Conservation (phyloP, 2,797 vertebrate genomes). For the Hyperoplus lanceolatus region DNA sequence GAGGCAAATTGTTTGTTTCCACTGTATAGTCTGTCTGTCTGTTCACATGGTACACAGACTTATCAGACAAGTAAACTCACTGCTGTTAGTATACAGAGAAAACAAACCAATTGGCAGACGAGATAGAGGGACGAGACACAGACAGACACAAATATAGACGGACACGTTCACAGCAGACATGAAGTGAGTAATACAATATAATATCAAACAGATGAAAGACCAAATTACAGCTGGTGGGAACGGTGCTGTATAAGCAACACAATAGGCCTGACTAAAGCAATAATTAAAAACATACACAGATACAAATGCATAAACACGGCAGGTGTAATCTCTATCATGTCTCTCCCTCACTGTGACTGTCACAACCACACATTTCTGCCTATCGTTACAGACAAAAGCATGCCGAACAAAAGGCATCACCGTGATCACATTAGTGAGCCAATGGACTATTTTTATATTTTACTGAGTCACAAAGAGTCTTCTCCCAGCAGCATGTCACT, state of each 20-base stretch:
- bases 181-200: constrained; percentile 78
- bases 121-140: constrained; percentile 62
- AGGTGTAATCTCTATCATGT: constrained; percentile 60
- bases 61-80: constrained; percentile 63
- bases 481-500: constrained; percentile 80
- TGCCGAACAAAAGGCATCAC: constrained; percentile 75
- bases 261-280: constrained; percentile 52
- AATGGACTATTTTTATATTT: constrained; percentile 80
- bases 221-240: constrained; percentile 69
- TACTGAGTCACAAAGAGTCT: constrained; percentile 82
- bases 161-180: constrained; percentile 61
- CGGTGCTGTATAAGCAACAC: constrained; percentile 68
- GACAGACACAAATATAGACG: constrained; percentile 75
- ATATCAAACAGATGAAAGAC: constrained; percentile 80
- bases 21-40: constrained; percentile 78
- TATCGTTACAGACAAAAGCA: constrained; percentile 68
- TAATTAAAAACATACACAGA: constrained; percentile 62
- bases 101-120: constrained; percentile 63
- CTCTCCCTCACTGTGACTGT: constrained; percentile 11
- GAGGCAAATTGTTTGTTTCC: constrained; percentile 75
- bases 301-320: constrained; percentile 42
- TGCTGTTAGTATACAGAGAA: constrained; percentile 65
- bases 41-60: constrained; percentile 66
- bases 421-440: constrained; percentile 75
- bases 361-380: constrained; percentile 38